phyloP scores from a whole-genome alignment of 2,888 invertebrate genomes.

The Philhelius pedissequus region DNA sequence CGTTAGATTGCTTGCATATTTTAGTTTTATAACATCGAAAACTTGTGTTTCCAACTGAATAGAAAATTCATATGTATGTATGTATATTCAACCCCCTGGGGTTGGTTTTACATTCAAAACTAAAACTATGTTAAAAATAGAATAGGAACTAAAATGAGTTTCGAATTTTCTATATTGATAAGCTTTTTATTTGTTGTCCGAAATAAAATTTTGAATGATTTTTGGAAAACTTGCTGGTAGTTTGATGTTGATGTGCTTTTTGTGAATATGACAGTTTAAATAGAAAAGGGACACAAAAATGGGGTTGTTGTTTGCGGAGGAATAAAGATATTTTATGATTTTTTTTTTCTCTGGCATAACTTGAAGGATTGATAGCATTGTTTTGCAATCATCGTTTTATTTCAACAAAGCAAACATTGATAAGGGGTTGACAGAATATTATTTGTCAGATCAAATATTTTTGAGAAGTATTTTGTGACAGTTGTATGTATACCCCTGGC shows the following conservation, averaged over 20 bases:
- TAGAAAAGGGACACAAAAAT: slow-evolving; percentile 15
- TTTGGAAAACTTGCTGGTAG: neutral
- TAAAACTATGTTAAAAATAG: neutral
- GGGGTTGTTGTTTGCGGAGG: neutral
- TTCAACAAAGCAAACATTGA: neutral
- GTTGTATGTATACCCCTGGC: neutral
- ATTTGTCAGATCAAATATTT: neutral
- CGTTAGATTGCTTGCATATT: neutral
- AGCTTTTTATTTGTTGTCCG: neutral
- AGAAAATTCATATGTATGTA: neutral
- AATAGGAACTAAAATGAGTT: neutral
- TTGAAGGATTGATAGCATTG: slow-evolving; percentile 2
- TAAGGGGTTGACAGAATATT: slow-evolving; percentile 27
- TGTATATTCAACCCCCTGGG: neutral
- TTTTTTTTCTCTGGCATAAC: neutral
- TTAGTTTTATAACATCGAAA: neutral
- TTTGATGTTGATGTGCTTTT: neutral
- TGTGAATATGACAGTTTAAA: slow-evolving; percentile 28
- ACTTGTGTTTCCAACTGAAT: neutral
- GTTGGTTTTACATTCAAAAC: neutral
- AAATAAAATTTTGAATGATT: neutral
- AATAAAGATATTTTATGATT: slow-evolving; percentile 2
- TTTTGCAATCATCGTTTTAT: neutral
- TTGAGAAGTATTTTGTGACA: neutral
- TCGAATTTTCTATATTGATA: neutral